A percentile compares a stretch with the other conserved stretches of the same genome.
phyloP scores from a whole-genome alignment of 2,113 vertebrate species.

The Cryptotis parvus region DNA sequence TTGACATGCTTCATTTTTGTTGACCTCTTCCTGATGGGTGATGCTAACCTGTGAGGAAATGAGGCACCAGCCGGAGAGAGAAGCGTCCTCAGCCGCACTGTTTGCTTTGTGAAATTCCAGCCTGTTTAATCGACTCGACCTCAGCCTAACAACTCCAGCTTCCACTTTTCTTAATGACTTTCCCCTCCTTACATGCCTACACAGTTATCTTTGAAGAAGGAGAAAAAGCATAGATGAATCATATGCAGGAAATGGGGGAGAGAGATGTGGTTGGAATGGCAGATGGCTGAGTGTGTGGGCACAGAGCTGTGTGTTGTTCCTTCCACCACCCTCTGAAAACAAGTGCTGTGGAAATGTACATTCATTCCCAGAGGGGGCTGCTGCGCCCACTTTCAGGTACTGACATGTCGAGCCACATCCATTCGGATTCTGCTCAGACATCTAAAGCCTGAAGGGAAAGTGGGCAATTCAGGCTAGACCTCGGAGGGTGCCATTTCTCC shows the following conservation, averaged over 20 bases:
- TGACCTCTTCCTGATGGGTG: background rate
- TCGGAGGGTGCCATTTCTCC: background rate
- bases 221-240: slow-evolving; percentile 78
- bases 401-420: slow-evolving; percentile 55
- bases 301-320: slow-evolving; percentile 66
- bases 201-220: slow-evolving; percentile 76
- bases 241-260: slow-evolving; percentile 68
- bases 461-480: background rate
- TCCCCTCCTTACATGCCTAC: slow-evolving; percentile 74
- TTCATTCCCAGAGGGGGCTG: slow-evolving; percentile 51
- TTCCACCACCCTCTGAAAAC: slow-evolving; percentile 61
- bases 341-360: slow-evolving; percentile 30
- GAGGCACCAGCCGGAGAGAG: background rate
- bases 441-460: background rate
- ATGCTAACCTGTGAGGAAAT: background rate
- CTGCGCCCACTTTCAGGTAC: slow-evolving; percentile 58
- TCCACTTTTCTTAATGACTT: slow-evolving; percentile 79
- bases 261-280: slow-evolving; percentile 64
- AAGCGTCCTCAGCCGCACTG: slow-evolving; percentile 20
- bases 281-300: slow-evolving; percentile 77
- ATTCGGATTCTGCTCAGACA: background rate
- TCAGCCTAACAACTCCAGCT: slow-evolving; percentile 72
- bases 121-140: slow-evolving; percentile 69
- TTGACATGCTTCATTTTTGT: accelerated
- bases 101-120: slow-evolving; percentile 78